Percentiles rank a stretch among this genome's conserved stretches.
Conservation (phyloP, 2,797 vertebrate species). For the Xyrichtys novacula region DNA sequence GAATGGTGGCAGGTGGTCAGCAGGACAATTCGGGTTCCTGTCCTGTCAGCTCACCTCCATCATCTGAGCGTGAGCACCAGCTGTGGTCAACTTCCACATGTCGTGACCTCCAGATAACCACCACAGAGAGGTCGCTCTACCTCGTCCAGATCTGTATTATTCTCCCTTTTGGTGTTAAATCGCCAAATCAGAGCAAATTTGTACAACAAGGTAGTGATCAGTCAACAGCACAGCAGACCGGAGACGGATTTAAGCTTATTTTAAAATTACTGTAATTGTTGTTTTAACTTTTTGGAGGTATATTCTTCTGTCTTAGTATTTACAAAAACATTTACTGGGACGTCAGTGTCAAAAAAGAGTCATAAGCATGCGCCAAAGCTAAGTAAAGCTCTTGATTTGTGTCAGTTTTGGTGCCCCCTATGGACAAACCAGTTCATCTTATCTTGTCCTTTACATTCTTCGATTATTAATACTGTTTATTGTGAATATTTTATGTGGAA, state of each 20-base stretch:
- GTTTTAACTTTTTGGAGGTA: not conserved
- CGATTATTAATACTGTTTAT: too few relatives aligned
- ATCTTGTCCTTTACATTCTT: too few relatives aligned
- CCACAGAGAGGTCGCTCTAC: constrained; percentile 57
- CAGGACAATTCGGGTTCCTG: constrained; percentile 50
- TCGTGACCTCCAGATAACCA: constrained; percentile 69
- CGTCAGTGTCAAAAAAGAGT: too few relatives aligned
- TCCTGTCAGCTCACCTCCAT: constrained; percentile 43
- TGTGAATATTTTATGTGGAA: too few relatives aligned
- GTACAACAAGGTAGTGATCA: not conserved
- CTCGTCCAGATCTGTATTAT: constrained; percentile 19
- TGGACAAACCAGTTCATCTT: too few relatives aligned
- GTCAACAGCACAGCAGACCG: not conserved
- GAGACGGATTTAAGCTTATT: not conserved
- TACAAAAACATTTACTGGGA: too few relatives aligned
- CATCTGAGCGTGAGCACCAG: constrained; percentile 69
- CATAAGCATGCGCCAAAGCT: too few relatives aligned
- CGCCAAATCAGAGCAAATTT: constrained; percentile 25
- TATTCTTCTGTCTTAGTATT: not conserved
- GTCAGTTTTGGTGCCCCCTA: too few relatives aligned
- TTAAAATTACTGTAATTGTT: not conserved
- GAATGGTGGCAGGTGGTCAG: constrained; percentile 74
- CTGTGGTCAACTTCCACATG: constrained; percentile 70
- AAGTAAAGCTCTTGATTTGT: too few relatives aligned
- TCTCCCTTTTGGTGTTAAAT: not conserved